Evolutionary conservation across 2,888 invertebrate genomes (phyloP), one percentile per base, ranked within the genome.

Genomic region (Drosophila maculinotata): DNA sequence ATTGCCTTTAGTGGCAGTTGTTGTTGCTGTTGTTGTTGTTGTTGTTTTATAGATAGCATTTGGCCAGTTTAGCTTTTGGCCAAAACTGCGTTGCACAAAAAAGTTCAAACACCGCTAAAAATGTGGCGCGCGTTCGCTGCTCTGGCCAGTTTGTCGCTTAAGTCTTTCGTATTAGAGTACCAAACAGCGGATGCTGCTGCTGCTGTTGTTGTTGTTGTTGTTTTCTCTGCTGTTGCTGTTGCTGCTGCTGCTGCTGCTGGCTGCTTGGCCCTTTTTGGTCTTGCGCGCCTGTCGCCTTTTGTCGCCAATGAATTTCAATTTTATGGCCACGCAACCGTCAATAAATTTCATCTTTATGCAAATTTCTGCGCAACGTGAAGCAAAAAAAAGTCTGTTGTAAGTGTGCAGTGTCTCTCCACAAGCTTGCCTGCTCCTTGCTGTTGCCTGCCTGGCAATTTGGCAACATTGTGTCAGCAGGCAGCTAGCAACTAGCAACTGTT

Each of bases 291-390:
- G 63, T 42, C 65, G 56, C 30, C 56, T 51, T 56, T 69, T 78
- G 75, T 75, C 75, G 80, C 69, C 74, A 87, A 75, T 83, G 80
- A 83, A 88, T 86, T 86, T 88, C 58, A 74, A 87, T 82, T 82
- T 82, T 81, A 82, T 87, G 85, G 79, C 84, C 80, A 63, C 47
- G 65, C 84, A 65, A 56, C 73, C 87, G 80, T 81, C 81, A 76
- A 82, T 87, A 87, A 87, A 85, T 88, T 83, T 86, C 84, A 86
- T 86, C 68, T 86, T 88, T 79, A 83, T 83, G 82, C 88, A 88
- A 88, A 83, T 83, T 70, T 23, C 10, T 25, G 56, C 60, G 42
- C 38, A 15, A 36, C 36, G 26, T 20, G 28, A 49, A 49, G 25
- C 26, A 28, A n/a, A n/a, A n/a, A n/a, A n/a, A n/a, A n/a, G n/a